phyloP scores from a whole-genome alignment of 2,888 invertebrate genomes.

The Smittia sp. region DNA sequence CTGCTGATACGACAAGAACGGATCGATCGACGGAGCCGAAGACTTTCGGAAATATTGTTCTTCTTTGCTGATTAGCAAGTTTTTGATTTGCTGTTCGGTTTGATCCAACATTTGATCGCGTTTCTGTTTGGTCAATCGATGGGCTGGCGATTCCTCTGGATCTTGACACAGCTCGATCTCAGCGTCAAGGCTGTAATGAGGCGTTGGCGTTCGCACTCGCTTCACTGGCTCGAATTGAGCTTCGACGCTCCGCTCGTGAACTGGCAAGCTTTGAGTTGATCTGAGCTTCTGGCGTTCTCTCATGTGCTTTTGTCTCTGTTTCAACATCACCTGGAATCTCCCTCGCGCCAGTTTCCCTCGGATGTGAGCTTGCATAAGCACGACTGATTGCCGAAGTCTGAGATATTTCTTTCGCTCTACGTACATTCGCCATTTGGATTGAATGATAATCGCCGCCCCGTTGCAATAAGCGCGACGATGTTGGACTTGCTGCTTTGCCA shows the following conservation, averaged over 20 bases:
- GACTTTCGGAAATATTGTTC: slow-evolving; percentile 31
- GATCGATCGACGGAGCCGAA: neutral
- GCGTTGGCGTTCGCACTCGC: slow-evolving; percentile 42
- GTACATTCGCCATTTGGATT: slow-evolving; percentile 74
- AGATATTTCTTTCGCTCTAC: slow-evolving; percentile 65
- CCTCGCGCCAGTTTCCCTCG: slow-evolving; percentile 65
- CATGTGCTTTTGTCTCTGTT: slow-evolving; percentile 42
- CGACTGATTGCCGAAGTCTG: slow-evolving; percentile 59
- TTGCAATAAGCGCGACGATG: slow-evolving; percentile 24
- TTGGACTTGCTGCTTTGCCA: slow-evolving; percentile 58
- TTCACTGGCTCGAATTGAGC: slow-evolving; percentile 39
- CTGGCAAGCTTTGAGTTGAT: slow-evolving; percentile 54
- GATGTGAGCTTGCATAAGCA: slow-evolving; percentile 70
- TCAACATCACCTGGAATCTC: slow-evolving; percentile 53
- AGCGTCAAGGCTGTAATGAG: slow-evolving; percentile 45
- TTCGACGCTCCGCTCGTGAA: slow-evolving; percentile 44
- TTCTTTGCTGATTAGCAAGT: slow-evolving; percentile 44
- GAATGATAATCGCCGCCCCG: slow-evolving; percentile 66
- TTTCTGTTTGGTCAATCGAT: slow-evolving; percentile 32
- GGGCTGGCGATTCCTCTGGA: slow-evolving; percentile 33
- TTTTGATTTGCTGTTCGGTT: slow-evolving; percentile 46
- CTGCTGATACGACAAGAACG: slow-evolving; percentile 33
- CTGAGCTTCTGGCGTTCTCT: slow-evolving; percentile 45
- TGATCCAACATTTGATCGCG: slow-evolving; percentile 45
- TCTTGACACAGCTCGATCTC: slow-evolving; percentile 42